Evolutionary conservation across 2,888 invertebrate genomes (phyloP).

Genomic region (Helleia helle): DNA sequence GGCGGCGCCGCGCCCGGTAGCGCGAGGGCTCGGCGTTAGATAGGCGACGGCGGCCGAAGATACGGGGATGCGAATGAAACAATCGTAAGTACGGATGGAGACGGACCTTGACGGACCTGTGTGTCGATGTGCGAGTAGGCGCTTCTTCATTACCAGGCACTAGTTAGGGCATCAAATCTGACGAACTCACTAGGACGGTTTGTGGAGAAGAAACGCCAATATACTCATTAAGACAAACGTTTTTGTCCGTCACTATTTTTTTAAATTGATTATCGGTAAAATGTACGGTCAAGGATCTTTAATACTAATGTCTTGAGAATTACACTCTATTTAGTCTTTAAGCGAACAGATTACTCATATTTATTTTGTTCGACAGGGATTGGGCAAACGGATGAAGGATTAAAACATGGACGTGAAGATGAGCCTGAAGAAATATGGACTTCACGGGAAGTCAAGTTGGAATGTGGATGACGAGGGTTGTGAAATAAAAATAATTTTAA

Average conservation of each 20-base stretch:
- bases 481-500: too few species aligned
- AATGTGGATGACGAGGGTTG: too few species aligned
- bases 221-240: background rate
- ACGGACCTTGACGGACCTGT: conserved; percentile 12
- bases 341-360: background rate
- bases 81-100: conserved; percentile 29
- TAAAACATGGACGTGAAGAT: background rate
- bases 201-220: background rate
- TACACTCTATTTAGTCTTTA: background rate
- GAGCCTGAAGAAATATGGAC: too few species aligned
- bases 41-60: conserved; percentile 48
- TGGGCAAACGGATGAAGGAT: conserved; percentile 14
- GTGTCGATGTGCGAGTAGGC: background rate
- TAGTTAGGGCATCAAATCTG: background rate
- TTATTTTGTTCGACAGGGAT: conserved; percentile 18
- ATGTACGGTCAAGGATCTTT: background rate
- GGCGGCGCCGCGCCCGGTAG: conserved; percentile 42
- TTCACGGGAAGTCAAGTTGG: too few species aligned
- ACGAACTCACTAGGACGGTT: background rate
- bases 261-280: background rate
- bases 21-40: conserved; percentile 29
- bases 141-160: conserved; percentile 1
- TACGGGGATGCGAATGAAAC: conserved; percentile 18
- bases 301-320: background rate
- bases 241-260: background rate